Conservation (phyloP, 2,113 vertebrate genomes). For the Pomatostomus ruficeps region DNA sequence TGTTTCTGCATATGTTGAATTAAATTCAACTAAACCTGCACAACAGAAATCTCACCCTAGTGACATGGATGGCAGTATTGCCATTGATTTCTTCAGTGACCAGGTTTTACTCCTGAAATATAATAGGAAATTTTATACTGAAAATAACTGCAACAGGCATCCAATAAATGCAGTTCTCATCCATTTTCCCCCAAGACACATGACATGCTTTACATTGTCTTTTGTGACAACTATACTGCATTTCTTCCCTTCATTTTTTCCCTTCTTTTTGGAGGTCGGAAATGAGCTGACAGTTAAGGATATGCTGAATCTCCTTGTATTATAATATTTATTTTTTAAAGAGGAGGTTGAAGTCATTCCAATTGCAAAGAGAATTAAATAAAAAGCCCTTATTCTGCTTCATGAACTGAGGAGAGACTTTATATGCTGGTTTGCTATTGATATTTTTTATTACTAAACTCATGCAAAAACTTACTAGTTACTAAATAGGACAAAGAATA, state of each 20-base stretch:
- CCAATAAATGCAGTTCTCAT: not conserved
- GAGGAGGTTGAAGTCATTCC: not conserved
- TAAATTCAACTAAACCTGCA: not conserved
- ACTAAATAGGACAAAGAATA: not conserved
- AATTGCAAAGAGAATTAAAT: not conserved
- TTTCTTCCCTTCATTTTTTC: not conserved
- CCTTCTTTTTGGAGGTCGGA: not conserved
- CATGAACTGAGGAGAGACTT: not conserved
- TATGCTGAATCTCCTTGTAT: not conserved
- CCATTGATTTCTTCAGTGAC: not conserved
- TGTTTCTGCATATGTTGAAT: not conserved
- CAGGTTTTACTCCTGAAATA: not conserved
- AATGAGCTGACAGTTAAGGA: not conserved
- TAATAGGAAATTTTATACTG: not conserved
- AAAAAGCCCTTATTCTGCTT: not conserved
- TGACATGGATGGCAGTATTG: not conserved
- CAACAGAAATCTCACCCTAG: not conserved
- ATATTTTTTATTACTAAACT: not conserved
- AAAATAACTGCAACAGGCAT: not conserved
- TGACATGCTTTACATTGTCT: not conserved
- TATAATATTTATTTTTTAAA: not conserved
- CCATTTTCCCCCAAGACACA: not conserved
- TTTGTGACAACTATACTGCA: not conserved
- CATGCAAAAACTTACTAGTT: not conserved
- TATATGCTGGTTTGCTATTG: not conserved